A percentile compares a stretch with the other conserved stretches of the same genome.
These are phyloP conservation scores for Limulus polyphemus DNA, from an alignment of 2,888 invertebrate species.

Conservation along the genomic window DNA sequence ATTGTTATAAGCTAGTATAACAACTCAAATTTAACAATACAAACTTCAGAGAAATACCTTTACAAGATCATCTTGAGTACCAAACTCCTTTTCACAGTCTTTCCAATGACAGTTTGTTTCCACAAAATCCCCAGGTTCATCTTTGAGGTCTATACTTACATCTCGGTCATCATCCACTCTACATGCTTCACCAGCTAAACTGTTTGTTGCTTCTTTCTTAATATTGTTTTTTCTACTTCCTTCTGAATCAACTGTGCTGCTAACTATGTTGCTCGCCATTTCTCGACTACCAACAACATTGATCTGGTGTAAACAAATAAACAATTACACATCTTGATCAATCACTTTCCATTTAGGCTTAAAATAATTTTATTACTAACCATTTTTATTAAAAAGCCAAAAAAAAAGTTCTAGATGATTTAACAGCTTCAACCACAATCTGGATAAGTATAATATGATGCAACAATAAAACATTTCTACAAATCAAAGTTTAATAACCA, in stretches of 20 bases:
- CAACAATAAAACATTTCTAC: too few relatives aligned
- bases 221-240: slow-evolving; percentile 32
- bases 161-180: slow-evolving; percentile 17
- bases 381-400: too few relatives aligned
- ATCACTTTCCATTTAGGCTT: too few relatives aligned
- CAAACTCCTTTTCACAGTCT: slow-evolving; percentile 79
- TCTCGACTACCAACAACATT: slow-evolving; percentile 20
- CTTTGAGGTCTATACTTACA: slow-evolving; percentile 15
- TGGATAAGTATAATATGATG: too few relatives aligned
- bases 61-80: slow-evolving; percentile 82
- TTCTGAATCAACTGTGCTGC: slow-evolving; percentile 38
- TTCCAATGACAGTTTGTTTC: slow-evolving; percentile 98
- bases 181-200: slow-evolving; percentile 26
- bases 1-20: too few relatives aligned
- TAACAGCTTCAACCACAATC: too few relatives aligned
- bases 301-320: slow-evolving; percentile 3
- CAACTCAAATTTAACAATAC: too few relatives aligned
- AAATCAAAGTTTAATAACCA: too few relatives aligned
- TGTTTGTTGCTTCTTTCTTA: slow-evolving; percentile 39
- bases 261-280: slow-evolving; percentile 39
- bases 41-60: slow-evolving; percentile 43
- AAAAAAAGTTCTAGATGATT: too few relatives aligned
- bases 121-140: slow-evolving; percentile 82
- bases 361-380: too few relatives aligned
- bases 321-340: too few relatives aligned